These are phyloP conservation scores for Nineta flava DNA, from an alignment of 2,888 invertebrate genomes.

Conservation along the genomic window DNA sequence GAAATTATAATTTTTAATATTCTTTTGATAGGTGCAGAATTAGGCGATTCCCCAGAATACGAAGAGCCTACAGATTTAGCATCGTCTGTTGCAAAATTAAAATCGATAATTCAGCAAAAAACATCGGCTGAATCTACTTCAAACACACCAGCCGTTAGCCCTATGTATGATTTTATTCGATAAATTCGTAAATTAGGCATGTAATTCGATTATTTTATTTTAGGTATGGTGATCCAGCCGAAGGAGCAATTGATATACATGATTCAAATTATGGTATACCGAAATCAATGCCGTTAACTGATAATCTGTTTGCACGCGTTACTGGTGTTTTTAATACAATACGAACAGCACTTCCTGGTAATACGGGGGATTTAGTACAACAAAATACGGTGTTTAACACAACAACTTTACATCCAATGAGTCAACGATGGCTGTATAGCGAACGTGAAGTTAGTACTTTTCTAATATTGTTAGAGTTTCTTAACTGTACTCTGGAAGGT, in stretches of 20 bases:
- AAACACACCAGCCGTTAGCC: conserved; percentile 27
- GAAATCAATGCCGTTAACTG: conserved; percentile 17
- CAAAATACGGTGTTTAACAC: neutral
- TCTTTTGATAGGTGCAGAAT: neutral
- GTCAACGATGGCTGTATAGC: conserved; percentile 31
- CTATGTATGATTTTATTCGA: conserved; percentile 20
- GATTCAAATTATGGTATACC: neutral
- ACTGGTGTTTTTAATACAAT: conserved; percentile 66
- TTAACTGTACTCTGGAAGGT: no score
- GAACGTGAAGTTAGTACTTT: conserved; percentile 18
- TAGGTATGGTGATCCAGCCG: neutral
- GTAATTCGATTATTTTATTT: neutral
- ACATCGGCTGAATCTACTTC: conserved; percentile 20
- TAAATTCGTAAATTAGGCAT: neutral
- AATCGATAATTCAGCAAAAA: conserved; percentile 45
- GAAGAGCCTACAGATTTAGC: conserved; percentile 58
- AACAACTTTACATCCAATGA: conserved; percentile 19
- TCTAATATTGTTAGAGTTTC: conserved; percentile 23
- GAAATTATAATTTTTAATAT: no score
- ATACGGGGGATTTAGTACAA: conserved; percentile 26
- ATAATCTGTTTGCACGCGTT: conserved; percentile 55
- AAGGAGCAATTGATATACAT: neutral
- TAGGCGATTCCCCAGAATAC: conserved; percentile 44
- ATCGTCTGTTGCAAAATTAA: conserved; percentile 51
- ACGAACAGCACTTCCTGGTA: conserved; percentile 48